phyloP scores from a whole-genome alignment of 64 coral and sea anemone species.

The Stichodactyla mertensii region DNA sequence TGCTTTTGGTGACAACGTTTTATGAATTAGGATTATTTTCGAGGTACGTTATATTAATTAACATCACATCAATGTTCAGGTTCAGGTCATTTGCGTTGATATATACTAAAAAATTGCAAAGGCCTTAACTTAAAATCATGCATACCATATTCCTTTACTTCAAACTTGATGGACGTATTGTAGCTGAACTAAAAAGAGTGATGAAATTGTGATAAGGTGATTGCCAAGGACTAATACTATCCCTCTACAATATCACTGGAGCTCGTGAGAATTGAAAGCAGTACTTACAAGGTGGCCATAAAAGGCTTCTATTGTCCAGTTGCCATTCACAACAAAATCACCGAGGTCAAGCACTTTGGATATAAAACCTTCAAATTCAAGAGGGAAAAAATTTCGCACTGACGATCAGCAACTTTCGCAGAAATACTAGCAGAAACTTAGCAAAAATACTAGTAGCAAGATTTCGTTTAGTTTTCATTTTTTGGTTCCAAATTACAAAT shows the following conservation, averaged over 20 bases:
- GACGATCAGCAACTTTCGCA: too few relatives aligned
- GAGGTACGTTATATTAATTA: too few relatives aligned
- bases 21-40: too few relatives aligned
- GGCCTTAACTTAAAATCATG: not conserved
- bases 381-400: not conserved
- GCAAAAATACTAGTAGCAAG: too few relatives aligned
- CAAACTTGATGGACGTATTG: constrained; percentile 72
- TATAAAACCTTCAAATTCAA: constrained; percentile 24
- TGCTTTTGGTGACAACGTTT: too few relatives aligned
- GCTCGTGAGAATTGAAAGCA: not conserved
- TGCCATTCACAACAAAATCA: constrained; percentile 20
- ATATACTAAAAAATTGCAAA: too few relatives aligned
- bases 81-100: too few relatives aligned
- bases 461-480: too few relatives aligned
- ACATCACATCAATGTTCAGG: too few relatives aligned
- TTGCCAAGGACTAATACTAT: not conserved
- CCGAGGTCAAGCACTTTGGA: not conserved
- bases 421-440: too few relatives aligned
- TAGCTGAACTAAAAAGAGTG: constrained; percentile 28
- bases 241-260: not conserved
- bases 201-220: not conserved
- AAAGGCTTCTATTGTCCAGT: constrained; percentile 48
- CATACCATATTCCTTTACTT: constrained; percentile 89
- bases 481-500: too few relatives aligned
- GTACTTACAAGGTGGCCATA: constrained; percentile 53